phyloP scores from a whole-genome alignment of 2,888 invertebrate species.

The Charanyca ferruginea region DNA sequence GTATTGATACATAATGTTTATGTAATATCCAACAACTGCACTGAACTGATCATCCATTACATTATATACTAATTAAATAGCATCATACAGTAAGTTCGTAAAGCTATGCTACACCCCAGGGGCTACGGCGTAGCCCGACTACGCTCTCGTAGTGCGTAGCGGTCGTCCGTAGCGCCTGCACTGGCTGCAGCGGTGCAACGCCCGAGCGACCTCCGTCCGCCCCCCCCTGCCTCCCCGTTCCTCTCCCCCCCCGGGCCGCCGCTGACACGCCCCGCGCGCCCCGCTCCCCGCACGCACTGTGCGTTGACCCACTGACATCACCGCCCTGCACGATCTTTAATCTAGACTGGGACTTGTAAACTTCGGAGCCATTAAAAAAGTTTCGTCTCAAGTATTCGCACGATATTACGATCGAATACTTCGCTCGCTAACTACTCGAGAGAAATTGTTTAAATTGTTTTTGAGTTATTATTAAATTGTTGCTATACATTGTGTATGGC shows the following conservation, averaged over 20 bases:
- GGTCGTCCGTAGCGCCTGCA: conserved; percentile 80
- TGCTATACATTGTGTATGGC: conserved; percentile 41
- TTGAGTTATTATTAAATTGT: conserved; percentile 37
- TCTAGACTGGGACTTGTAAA: conserved; percentile 80
- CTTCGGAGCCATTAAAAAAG: conserved; percentile 67
- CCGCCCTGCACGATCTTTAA: conserved; percentile 89
- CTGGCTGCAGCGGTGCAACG: conserved; percentile 88
- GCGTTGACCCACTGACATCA: conserved; percentile 90
- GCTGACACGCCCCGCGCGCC: conserved; percentile 66
- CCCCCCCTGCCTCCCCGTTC: conserved; percentile 40
- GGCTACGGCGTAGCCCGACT: conserved; percentile 76
- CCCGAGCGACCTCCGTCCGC: conserved; percentile 75
- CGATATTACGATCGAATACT: conserved; percentile 52
- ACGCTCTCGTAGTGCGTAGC: conserved; percentile 77
- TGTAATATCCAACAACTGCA: conserved; percentile 22
- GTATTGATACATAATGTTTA: conserved; percentile 2
- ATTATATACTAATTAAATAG: conserved; percentile 36
- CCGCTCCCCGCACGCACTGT: conserved; percentile 85
- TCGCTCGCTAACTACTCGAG: conserved; percentile 40
- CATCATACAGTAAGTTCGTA: conserved; percentile 51
- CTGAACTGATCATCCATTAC: conserved; percentile 47
- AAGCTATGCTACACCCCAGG: conserved; percentile 61
- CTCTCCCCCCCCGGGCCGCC: conserved; percentile 39
- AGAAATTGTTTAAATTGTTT: conserved; percentile 6
- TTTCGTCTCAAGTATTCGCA: conserved; percentile 50